These are phyloP conservation scores for Sarcophaga rosellei DNA, from an alignment of 2,888 invertebrate genomes.

Conservation along the genomic window DNA sequence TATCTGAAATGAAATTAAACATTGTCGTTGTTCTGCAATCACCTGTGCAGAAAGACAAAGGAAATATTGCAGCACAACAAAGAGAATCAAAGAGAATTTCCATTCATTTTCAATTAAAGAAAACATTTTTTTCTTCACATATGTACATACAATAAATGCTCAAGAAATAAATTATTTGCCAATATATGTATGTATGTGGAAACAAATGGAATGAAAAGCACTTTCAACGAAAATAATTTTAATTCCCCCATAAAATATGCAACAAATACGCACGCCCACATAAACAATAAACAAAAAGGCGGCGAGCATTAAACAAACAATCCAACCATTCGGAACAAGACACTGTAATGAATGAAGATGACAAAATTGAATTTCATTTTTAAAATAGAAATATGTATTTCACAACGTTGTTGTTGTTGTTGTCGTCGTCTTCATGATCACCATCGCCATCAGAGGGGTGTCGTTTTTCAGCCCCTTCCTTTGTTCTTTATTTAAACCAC, in stretches of 20 bases:
- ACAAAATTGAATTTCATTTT: background rate
- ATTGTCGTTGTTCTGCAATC: no score
- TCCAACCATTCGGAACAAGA: background rate
- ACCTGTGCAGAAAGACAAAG: no score
- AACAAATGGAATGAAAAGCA: background rate
- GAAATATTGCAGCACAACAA: background rate
- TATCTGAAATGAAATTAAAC: no score
- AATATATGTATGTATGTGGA: constrained; percentile 2
- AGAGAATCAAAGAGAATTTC: constrained; percentile 11
- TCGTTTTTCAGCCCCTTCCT: background rate
- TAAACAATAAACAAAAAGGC: background rate
- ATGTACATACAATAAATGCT: background rate
- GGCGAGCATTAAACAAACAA: no score
- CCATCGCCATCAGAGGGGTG: no score
- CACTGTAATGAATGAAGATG: background rate
- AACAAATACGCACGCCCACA: background rate
- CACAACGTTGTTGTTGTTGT: background rate
- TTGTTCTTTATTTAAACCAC: background rate
- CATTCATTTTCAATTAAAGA: constrained; percentile 38
- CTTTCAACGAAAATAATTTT: background rate
- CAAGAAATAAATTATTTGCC: constrained; percentile 36
- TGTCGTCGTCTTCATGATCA: no score
- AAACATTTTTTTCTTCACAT: background rate
- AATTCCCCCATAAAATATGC: background rate
- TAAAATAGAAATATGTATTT: background rate